Conservation (phyloP, 1,140 invertebrate genomes). For the Medauroidea extradentata region DNA sequence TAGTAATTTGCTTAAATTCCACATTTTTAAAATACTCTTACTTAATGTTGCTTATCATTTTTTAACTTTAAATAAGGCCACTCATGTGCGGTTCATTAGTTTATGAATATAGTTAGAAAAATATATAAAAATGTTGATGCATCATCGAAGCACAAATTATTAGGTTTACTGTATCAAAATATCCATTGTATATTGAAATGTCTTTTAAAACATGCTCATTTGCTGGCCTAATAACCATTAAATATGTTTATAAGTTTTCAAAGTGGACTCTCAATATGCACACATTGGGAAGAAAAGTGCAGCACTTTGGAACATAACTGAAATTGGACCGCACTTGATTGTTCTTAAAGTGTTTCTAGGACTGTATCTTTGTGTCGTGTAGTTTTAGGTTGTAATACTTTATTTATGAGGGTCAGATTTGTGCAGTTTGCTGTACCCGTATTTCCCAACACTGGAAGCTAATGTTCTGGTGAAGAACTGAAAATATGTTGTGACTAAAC, state of each 20-base stretch:
- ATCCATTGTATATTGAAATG: no score
- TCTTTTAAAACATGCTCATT: slow-evolving; percentile 3
- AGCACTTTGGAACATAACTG: no score
- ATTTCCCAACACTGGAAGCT: slow-evolving; percentile 20
- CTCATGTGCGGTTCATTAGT: slow-evolving; percentile 19
- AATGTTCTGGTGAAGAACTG: slow-evolving; percentile 17
- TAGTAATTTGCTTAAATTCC: slow-evolving; percentile 23
- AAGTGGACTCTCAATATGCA: not conserved
- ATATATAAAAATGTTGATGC: not conserved
- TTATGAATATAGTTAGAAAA: no score
- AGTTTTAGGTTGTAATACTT: slow-evolving; percentile 23
- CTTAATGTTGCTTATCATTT: slow-evolving; percentile 20
- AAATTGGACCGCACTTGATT: slow-evolving; percentile 19
- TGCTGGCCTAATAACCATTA: slow-evolving; percentile 16
- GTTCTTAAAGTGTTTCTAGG: slow-evolving; percentile 18
- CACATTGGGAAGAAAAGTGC: no score
- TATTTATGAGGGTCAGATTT: slow-evolving; percentile 21
- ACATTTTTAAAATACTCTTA: slow-evolving; percentile 21
- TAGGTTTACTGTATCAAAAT: not conserved
- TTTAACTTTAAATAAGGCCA: slow-evolving; percentile 19
- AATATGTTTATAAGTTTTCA: not conserved
- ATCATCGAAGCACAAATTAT: not conserved
- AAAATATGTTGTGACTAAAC: slow-evolving; percentile 23
- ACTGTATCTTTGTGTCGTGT: slow-evolving; percentile 24
- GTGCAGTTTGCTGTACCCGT: slow-evolving; percentile 15